phyloP scores from a whole-genome alignment of 2,797 vertebrate genomes.

The Neopelma chrysocephalum region DNA sequence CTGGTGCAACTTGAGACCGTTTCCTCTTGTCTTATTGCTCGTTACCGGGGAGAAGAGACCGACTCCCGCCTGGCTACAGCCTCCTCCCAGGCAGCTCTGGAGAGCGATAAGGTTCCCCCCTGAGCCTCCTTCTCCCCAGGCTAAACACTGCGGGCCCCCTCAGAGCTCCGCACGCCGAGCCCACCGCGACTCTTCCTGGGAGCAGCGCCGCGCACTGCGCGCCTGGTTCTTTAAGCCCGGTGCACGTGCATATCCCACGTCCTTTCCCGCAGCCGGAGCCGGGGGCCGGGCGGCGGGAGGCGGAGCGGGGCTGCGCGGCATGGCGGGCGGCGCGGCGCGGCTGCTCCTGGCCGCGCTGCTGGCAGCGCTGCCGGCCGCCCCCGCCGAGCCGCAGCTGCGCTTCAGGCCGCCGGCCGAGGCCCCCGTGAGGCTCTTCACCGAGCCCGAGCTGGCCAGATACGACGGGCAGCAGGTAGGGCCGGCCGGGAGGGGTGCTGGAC shows the following conservation, averaged over 20 bases:
- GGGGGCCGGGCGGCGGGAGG: no score
- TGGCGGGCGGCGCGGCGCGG: background rate
- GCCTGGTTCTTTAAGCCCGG: background rate
- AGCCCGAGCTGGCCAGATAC: conserved; percentile 86
- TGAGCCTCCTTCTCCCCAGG: background rate
- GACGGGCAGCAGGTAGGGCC: conserved; percentile 84
- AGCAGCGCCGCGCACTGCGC: rapidly evolving
- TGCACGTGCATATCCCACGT: background rate
- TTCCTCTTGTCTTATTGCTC: background rate
- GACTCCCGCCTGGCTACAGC: background rate
- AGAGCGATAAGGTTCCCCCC: rapidly evolving
- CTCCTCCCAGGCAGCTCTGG: background rate
- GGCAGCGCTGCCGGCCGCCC: background rate
- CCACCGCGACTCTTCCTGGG: rapidly evolving
- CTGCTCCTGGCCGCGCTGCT: background rate
- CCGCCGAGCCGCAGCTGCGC: background rate
- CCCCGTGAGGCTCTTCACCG: conserved; percentile 88
- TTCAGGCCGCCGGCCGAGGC: conserved; percentile 40
- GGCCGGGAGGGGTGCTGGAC: background rate
- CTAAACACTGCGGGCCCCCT: rapidly evolving
- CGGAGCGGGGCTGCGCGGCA: background rate
- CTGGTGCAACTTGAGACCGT: no score
- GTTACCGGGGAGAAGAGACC: background rate
- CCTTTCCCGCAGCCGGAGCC: no score
- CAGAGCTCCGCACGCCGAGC: no score